Percentiles rank a stretch among this genome's conserved stretches.
phyloP scores from a whole-genome alignment of 2,888 invertebrate species.

The Campoplex nolae region DNA sequence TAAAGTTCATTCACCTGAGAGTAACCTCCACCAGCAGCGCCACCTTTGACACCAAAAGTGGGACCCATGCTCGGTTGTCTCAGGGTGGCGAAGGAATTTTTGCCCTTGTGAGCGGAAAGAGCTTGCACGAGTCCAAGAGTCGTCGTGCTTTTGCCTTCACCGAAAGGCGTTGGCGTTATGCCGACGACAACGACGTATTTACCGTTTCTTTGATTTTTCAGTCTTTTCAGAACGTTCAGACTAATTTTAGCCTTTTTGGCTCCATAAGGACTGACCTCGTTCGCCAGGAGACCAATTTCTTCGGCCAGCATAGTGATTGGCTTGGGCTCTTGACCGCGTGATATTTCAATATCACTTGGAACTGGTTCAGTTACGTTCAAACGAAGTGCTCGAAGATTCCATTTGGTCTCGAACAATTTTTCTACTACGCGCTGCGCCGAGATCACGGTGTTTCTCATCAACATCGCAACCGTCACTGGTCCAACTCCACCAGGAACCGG shows the following conservation, averaged over 20 bases:
- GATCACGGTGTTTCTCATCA: conserved; percentile 97
- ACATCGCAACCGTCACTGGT: conserved; percentile 99
- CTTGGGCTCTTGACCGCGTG: conserved; percentile 95
- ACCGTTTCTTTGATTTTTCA: conserved; percentile 90
- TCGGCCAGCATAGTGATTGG: conserved; percentile 90
- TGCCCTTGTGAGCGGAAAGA: conserved; percentile 92
- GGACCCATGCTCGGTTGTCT: conserved; percentile 99
- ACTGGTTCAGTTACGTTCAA: conserved; percentile 90
- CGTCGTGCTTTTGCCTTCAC: conserved; percentile 99
- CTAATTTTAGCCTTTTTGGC: conserved; percentile 97
- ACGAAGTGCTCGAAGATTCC: conserved; percentile 90
- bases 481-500: conserved; percentile 99
- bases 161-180: conserved; percentile 99
- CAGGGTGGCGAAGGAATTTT: conserved; percentile 96
- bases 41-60: conserved; percentile 99
- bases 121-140: conserved; percentile 97
- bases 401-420: conserved; percentile 87
- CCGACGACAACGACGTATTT: conserved; percentile 98
- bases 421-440: conserved; percentile 90
- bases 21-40: conserved; percentile 99
- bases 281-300: conserved; percentile 93
- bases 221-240: conserved; percentile 91
- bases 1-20: conserved; percentile 88
- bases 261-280: conserved; percentile 96
- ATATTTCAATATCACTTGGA: conserved; percentile 97